Evolutionary conservation across 1,140 invertebrate species (phyloP), one percentile per base, ranked within the genome.

Genomic region (Drosophila busckii): DNA sequence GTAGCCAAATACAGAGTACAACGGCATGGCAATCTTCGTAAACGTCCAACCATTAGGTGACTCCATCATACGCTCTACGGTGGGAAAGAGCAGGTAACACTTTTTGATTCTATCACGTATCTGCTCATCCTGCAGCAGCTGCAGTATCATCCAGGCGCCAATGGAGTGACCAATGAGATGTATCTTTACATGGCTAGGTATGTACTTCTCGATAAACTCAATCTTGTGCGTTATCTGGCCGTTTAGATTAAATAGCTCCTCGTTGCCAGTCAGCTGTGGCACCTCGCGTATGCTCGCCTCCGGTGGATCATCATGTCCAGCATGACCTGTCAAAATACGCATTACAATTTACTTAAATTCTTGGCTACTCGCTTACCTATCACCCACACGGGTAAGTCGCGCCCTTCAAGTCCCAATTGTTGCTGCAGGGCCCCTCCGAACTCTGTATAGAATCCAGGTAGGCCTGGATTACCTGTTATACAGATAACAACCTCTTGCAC

Each of bases 81-180:
- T 94, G 3, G 95, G 95, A 88, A 96, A 96, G 0, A 97, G 70
- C 31, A 96, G 86, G 82, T 92, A 95, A 73, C 88, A 89, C 65
- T 90, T 90, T 4, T 82, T 73, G 20, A 92, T 70, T 61, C 86
- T 88, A 6, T 85, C 53, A 8, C 86, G 87, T 19, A 92, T 87
- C 12, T 86, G 62, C 16, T 88, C 61, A 32, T 91, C 76, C 62
- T 93, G 90, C 2, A 97, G 66, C 10, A 96, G 70, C 63, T 96
- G 91, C n/a, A 95, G 78, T 50, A 91, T 90, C 56, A 96, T 92
- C 90, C 95, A 95, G 55, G 91, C 89, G 1, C 95, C 95, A 70
- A 96, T 93, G 0, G 95, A 97, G 89, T 97, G 95, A 1, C 93
- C 95, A 60, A 97, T 89, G 0, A 96, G 67, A 86, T 94, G 91